These are phyloP conservation scores for Sakesphorus luctuosus DNA, from an alignment of 2,113 vertebrate genomes.

Conservation along the genomic window DNA sequence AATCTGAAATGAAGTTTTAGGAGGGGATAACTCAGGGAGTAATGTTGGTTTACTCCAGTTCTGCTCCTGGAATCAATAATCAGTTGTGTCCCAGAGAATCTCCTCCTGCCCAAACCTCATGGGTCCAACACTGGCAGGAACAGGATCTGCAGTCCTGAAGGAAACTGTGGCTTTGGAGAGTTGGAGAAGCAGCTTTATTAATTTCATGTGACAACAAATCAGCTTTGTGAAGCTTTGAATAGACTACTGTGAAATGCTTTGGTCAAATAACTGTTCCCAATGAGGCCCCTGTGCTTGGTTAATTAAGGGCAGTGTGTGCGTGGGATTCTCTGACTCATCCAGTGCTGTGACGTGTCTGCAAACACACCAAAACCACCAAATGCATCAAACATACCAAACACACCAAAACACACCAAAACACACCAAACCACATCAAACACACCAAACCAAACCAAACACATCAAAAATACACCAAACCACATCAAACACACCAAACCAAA, in stretches of 20 bases:
- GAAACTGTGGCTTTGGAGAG: not conserved
- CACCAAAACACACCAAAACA: not conserved
- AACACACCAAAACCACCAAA: not conserved
- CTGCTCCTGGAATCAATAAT: not conserved
- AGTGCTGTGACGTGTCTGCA: accelerated
- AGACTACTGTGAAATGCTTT: not conserved
- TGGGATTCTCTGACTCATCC: not conserved
- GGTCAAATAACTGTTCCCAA: not conserved
- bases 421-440: not conserved
- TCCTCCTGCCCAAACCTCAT: not conserved
- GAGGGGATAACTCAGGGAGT: not conserved
- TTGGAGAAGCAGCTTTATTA: not conserved
- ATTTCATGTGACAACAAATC: not conserved
- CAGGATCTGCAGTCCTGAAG: not conserved
- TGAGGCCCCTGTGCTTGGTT: accelerated
- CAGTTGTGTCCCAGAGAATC: not conserved
- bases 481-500: too few species aligned
- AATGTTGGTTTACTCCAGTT: not conserved
- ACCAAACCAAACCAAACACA: not conserved
- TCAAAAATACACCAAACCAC: too few species aligned
- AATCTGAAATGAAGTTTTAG: not conserved
- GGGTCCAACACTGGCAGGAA: accelerated
- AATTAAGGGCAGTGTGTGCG: too few species aligned
- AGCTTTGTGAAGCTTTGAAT: not conserved
- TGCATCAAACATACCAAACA: too few species aligned